Base-by-base conservation (phyloP, 2,113 vertebrate genomes). In the Sinocyclocheilus grahami region DNA sequence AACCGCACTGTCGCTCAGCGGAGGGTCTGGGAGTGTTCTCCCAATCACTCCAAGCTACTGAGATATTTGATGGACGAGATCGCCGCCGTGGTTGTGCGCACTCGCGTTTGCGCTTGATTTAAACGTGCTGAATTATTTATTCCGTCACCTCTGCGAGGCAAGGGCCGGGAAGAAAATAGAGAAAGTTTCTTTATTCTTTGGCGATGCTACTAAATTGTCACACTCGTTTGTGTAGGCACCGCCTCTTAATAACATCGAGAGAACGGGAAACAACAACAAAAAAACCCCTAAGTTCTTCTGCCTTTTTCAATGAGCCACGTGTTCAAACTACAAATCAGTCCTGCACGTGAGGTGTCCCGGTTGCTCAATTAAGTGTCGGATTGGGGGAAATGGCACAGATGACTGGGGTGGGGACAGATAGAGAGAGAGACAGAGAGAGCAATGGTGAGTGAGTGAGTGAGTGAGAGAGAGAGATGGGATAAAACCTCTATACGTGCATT, bases 251-350 rank as follows among this genome's bases (percentile, higher is more conserved):
- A 92, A 93, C 95, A 88, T 76, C 90, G 88, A 86, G 93, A 90
- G 85, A 89, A 91, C 85, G 88, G 75, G 75, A 86, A 85, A 78
- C 85, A 87, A 90, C 30, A 33, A 90, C 1, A 46, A 46, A 46
- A 94, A n/a, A 96, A 95, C 95, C 93, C 93, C 95, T 94, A 95
- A 90, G 94, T 95, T 96, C 95, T 96, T 97, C 96, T 95, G 96
- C 94, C 95, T 96, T 97, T 96, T 97, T 97, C 95, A 97, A 96
- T 97, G 96, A 97, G 97, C 97, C 97, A 98, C 97, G 97, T 98
- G 97, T 98, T 99, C 97, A 97, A 97, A 97, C 96, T 98, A 97
- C 97, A 97, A 97, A 98, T 99, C 96, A 98, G 96, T 93, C 22
- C 95, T 96, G 96, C 97, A 98, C 97, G 97, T 98, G 97, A 98